Evolutionary conservation across 2,888 invertebrate species (phyloP).

Genomic region (Gryllus longicercus): DNA sequence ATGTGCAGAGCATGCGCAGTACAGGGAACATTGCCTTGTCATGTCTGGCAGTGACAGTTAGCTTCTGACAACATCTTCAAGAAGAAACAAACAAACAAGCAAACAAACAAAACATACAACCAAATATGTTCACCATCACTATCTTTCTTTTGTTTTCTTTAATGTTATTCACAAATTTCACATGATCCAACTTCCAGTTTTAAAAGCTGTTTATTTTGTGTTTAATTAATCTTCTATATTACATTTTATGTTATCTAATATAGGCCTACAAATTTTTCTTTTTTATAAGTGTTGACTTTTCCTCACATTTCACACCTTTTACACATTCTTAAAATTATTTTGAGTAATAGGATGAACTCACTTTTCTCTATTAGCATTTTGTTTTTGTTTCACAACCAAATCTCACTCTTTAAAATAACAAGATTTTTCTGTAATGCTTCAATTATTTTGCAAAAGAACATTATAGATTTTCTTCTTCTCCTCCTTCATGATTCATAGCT

Average conservation of each 20-base stretch:
- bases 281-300: conserved; percentile 26
- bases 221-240: conserved; percentile 32
- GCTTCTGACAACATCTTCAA: conserved; percentile 32
- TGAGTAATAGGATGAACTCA: background rate
- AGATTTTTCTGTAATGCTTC: conserved; percentile 27
- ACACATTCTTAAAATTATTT: conserved; percentile 28
- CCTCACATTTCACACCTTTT: conserved; percentile 26
- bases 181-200: conserved; percentile 25
- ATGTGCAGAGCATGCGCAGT: background rate
- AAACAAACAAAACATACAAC: conserved; percentile 24
- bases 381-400: conserved; percentile 33
- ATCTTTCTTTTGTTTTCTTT: conserved; percentile 23
- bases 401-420: conserved; percentile 34
- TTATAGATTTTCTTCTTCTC: conserved; percentile 23
- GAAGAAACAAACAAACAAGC: conserved; percentile 23
- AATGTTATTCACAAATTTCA: conserved; percentile 25
- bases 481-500: conserved; percentile 20
- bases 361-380: conserved; percentile 19
- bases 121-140: conserved; percentile 22
- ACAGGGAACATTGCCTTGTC: conserved; percentile 23
- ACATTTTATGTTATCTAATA: conserved; percentile 35
- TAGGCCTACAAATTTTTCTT: conserved; percentile 34
- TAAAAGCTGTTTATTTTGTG: conserved; percentile 24
- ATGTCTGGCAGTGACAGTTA: conserved; percentile 36
- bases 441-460: conserved; percentile 12